phyloP scores from a whole-genome alignment of 1,140 invertebrate genomes.

The Trachymyrmex cornetzi region DNA sequence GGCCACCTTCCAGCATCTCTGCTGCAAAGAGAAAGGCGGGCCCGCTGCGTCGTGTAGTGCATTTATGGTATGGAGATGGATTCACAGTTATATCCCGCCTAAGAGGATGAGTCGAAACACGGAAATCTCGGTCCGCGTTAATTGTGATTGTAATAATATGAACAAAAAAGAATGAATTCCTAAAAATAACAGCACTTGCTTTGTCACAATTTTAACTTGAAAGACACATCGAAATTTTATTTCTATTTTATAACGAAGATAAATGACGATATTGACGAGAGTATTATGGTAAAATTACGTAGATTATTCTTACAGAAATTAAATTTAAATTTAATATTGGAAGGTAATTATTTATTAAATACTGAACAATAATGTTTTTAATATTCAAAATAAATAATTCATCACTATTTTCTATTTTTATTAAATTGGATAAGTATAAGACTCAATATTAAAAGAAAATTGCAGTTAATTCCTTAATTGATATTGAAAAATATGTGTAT shows the following conservation, averaged over 20 bases:
- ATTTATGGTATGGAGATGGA: constrained; percentile 64
- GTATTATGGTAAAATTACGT: not conserved
- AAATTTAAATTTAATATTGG: too few relatives aligned
- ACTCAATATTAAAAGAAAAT: not conserved
- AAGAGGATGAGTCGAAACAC: constrained; percentile 24
- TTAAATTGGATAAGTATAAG: too few relatives aligned
- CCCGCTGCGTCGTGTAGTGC: constrained; percentile 38
- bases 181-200: constrained; percentile 2
- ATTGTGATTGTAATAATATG: constrained; percentile 29
- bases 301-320: too few relatives aligned
- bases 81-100: constrained; percentile 66
- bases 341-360: too few relatives aligned
- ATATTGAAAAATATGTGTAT: not conserved
- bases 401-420: too few relatives aligned
- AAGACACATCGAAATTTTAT: not conserved
- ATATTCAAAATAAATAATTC: too few relatives aligned
- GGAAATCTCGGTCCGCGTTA: not conserved
- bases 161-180: not conserved
- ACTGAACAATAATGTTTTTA: too few relatives aligned
- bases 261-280: not conserved
- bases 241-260: not conserved
- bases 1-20: constrained; percentile 55
- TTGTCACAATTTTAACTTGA: not conserved
- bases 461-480: not conserved
- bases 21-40: constrained; percentile 68